These are phyloP conservation scores for Leptura quadrifasciata DNA, from an alignment of 2,888 invertebrate genomes.

Conservation along the genomic window DNA sequence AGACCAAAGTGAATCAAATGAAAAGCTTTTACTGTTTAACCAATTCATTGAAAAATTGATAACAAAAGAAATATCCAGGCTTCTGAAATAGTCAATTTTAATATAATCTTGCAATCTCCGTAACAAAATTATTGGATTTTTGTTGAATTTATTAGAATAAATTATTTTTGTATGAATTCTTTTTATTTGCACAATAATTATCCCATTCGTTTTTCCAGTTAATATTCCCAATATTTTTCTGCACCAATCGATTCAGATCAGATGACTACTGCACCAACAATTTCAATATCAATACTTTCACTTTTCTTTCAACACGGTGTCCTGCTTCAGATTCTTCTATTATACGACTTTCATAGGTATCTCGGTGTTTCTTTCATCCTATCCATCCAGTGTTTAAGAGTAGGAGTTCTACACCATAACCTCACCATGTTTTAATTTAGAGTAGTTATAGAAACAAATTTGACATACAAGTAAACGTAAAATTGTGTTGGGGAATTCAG, in stretches of 20 bases:
- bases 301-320: constrained; percentile 21
- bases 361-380: constrained; percentile 22
- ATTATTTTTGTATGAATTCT: not conserved
- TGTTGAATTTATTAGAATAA: too few relatives aligned
- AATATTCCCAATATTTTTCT: constrained; percentile 26
- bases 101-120: too few relatives aligned
- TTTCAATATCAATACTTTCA: constrained; percentile 27
- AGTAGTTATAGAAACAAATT: not conserved
- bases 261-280: constrained; percentile 35
- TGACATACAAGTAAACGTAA: too few relatives aligned
- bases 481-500: too few relatives aligned
- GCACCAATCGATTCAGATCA: constrained; percentile 29
- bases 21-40: too few relatives aligned
- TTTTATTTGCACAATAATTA: constrained; percentile 15
- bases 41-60: too few relatives aligned
- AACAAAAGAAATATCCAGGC: too few relatives aligned
- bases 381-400: not conserved
- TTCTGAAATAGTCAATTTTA: too few relatives aligned
- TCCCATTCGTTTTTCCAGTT: constrained; percentile 30
- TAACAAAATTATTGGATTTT: too few relatives aligned
- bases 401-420: not conserved
- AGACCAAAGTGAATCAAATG: too few relatives aligned
- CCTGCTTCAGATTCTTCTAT: constrained; percentile 34
- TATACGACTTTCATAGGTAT: constrained; percentile 35
- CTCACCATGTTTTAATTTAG: not conserved